Conservation (phyloP, 2,888 invertebrate species). For the Capitulum mitella region DNA sequence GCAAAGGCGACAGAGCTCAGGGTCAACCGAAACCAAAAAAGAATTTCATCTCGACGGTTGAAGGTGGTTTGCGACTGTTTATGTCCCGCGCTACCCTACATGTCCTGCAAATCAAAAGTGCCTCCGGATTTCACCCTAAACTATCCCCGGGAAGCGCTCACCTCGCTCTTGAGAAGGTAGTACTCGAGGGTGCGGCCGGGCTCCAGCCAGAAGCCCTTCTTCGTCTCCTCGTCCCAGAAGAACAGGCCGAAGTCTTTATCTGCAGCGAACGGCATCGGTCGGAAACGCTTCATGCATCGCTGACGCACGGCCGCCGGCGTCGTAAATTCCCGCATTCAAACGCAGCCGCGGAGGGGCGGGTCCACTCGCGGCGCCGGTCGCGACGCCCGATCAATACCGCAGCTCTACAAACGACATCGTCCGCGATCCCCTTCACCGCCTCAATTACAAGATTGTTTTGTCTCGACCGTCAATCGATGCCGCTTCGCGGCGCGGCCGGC, state of each 20-base stretch:
- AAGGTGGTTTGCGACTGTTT: too few species aligned
- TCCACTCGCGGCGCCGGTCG: too few species aligned
- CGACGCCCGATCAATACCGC: not conserved
- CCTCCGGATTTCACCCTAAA: too few species aligned
- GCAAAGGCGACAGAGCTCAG: too few species aligned
- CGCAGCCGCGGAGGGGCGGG: not conserved
- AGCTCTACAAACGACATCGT: constrained; percentile 8
- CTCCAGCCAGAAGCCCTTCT: constrained; percentile 96
- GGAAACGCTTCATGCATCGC: not conserved
- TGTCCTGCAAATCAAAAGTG: too few species aligned
- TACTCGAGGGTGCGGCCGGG: constrained; percentile 89
- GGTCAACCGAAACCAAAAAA: too few species aligned
- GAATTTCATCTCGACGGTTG: too few species aligned
- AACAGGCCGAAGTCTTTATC: constrained; percentile 96
- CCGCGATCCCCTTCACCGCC: not conserved
- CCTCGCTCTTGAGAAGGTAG: constrained; percentile 86
- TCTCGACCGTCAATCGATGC: not conserved
- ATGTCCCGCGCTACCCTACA: too few species aligned
- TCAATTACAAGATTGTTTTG: constrained; percentile 11
- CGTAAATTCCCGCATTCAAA: not conserved
- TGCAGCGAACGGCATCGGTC: constrained; percentile 43
- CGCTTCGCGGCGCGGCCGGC: not conserved
- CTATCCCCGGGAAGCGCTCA: constrained; percentile 41
- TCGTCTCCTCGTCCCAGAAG: constrained; percentile 90
- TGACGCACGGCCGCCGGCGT: not conserved